Conservation (phyloP, 2,113 vertebrate genomes). For the Phrynocephalus versicolor region DNA sequence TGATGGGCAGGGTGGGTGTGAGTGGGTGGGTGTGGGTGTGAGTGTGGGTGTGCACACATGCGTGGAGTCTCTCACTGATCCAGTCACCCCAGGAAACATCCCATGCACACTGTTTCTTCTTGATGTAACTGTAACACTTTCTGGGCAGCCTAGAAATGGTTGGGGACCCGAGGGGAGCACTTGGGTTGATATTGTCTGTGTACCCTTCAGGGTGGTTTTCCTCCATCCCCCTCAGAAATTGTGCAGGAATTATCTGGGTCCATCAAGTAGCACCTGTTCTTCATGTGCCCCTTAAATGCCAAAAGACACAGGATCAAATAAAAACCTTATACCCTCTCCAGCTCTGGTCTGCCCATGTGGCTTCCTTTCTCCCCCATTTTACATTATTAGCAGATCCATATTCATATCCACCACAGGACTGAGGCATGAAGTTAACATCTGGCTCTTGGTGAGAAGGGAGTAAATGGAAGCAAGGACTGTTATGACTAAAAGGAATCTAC, state of each 20-base stretch:
- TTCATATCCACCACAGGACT: neutral
- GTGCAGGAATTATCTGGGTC: constrained; percentile 18
- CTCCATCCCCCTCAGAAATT: neutral
- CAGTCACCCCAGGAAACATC: constrained; percentile 22
- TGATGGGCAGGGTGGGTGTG: constrained; percentile 20
- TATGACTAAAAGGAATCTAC: neutral
- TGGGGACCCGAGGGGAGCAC: constrained; percentile 11
- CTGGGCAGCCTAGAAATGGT: constrained; percentile 25
- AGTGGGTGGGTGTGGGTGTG: constrained; percentile 16
- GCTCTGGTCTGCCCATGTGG: neutral
- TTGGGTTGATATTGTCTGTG: constrained; percentile 55
- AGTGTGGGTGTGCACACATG: neutral
- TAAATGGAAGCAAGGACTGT: neutral
- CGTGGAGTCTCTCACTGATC: constrained; percentile 48
- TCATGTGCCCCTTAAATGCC: constrained; percentile 59
- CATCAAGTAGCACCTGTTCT: constrained; percentile 22
- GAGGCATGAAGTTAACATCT: neutral
- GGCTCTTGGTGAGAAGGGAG: neutral
- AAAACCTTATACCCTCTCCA: constrained; percentile 33
- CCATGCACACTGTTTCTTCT: constrained; percentile 59
- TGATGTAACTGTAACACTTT: constrained; percentile 44
- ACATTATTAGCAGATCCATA: neutral
- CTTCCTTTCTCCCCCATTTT: neutral
- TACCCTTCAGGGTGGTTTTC: constrained; percentile 28
- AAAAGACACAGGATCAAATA: constrained; percentile 67